A percentile compares a stretch with the other conserved stretches of the same genome.
phyloP scores from a whole-genome alignment of 2,113 vertebrate species.

The Clarias batrachus region DNA sequence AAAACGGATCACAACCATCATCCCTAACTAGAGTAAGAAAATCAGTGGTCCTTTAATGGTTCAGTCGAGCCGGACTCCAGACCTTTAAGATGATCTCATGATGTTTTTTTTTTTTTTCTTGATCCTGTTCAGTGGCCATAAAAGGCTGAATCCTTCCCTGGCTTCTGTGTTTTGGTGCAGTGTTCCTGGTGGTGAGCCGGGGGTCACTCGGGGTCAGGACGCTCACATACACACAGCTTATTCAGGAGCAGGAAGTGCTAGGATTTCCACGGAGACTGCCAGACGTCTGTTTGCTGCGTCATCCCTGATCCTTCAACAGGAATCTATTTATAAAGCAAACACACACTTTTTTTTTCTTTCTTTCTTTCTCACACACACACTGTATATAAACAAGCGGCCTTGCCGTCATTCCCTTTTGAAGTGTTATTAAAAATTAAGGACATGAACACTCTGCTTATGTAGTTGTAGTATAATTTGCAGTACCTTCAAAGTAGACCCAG shows the following conservation, averaged over 20 bases:
- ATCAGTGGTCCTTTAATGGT: background rate
- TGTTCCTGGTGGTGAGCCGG: background rate
- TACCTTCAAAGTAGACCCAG: background rate
- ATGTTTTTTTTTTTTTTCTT: background rate
- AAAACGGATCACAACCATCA: background rate
- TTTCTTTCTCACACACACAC: background rate
- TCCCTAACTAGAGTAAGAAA: background rate
- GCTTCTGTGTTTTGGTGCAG: background rate
- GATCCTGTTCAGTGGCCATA: conserved; percentile 6
- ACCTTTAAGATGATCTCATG: background rate
- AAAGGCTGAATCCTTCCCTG: background rate
- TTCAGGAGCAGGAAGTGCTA: background rate
- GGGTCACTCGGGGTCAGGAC: conserved; percentile 9
- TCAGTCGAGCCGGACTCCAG: background rate
- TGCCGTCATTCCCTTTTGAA: no score
- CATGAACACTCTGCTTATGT: no score
- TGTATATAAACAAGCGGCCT: no score
- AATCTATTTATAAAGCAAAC: conserved; percentile 7
- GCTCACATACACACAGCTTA: background rate
- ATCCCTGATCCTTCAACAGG: background rate
- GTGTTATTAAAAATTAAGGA: no score
- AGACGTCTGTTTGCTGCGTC: background rate
- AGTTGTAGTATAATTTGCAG: no score
- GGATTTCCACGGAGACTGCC: background rate
- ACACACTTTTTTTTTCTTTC: background rate